Conservation (phyloP, 2,888 invertebrate species). For the Rosalia funebris region DNA sequence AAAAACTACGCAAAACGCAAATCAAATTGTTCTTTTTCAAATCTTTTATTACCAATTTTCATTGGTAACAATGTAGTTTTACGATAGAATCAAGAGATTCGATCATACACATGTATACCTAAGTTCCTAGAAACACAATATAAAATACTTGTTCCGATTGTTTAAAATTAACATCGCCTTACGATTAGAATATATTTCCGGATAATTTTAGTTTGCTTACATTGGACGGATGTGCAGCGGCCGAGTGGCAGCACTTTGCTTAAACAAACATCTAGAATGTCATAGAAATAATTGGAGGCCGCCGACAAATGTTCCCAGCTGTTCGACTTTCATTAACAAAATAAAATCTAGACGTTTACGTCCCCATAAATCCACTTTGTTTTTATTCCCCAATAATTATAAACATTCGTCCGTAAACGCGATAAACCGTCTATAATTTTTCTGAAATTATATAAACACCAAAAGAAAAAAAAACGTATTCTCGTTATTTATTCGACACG, state of each 20-base stretch:
- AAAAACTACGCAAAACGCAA: no score
- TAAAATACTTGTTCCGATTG: no score
- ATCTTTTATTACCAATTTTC: no score
- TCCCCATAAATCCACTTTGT: slow-evolving; percentile 25
- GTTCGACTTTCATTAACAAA: slow-evolving; percentile 42
- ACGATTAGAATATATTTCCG: slow-evolving; percentile 45
- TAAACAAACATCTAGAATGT: slow-evolving; percentile 56
- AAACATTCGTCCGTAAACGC: slow-evolving; percentile 15
- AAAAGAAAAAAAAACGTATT: neutral
- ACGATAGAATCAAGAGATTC: no score
- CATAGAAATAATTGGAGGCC: slow-evolving; percentile 49
- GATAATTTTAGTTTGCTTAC: slow-evolving; percentile 48
- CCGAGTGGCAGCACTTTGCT: slow-evolving; percentile 49
- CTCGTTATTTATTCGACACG: neutral
- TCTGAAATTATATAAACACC: slow-evolving; percentile 8
- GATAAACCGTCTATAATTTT: slow-evolving; percentile 9
- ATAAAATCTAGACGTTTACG: slow-evolving; percentile 24
- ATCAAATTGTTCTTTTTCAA: no score
- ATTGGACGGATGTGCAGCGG: slow-evolving; percentile 36
- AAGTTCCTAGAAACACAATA: no score
- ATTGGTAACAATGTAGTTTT: no score
- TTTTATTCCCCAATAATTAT: slow-evolving; percentile 23
- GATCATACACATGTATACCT: no score
- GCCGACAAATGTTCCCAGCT: slow-evolving; percentile 56
- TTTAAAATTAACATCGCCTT: no score